Conservation (phyloP, 2,888 invertebrate species). For the Dryadula phaetusa region DNA sequence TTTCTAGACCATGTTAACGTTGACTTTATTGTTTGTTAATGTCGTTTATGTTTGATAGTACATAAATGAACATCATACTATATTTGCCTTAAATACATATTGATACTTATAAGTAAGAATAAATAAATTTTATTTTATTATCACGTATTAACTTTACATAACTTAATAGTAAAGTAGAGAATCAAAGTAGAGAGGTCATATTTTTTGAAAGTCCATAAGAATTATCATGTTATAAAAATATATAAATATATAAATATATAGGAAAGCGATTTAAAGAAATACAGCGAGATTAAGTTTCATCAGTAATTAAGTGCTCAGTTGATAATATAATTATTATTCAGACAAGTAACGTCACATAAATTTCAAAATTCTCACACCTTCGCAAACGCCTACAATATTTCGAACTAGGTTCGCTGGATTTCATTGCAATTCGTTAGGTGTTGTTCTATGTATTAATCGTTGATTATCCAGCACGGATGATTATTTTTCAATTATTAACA, state of each 20-base stretch:
- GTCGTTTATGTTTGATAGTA: neutral
- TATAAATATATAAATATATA: too few relatives aligned
- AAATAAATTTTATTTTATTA: neutral
- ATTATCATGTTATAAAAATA: too few relatives aligned
- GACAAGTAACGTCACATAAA: neutral
- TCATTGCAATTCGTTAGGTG: neutral
- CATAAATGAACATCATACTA: neutral
- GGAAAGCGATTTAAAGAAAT: neutral
- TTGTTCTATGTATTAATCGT: too few relatives aligned
- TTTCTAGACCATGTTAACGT: conserved; percentile 35
- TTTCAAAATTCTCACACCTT: conserved; percentile 26
- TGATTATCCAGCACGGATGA: too few relatives aligned
- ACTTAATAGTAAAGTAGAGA: too few relatives aligned
- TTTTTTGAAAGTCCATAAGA: too few relatives aligned
- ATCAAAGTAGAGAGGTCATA: too few relatives aligned
- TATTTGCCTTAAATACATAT: neutral
- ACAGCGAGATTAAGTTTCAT: neutral
- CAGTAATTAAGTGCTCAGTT: conserved; percentile 3
- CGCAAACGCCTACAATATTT: conserved; percentile 10
- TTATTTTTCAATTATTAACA: too few relatives aligned
- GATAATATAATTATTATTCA: conserved; percentile 20
- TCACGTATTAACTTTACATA: too few relatives aligned
- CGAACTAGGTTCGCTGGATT: neutral
- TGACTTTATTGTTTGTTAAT: conserved; percentile 16
- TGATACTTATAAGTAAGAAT: neutral